A percentile compares a stretch with the other conserved stretches of the same genome.
These are phyloP conservation scores for Archips crataeganus DNA, from an alignment of 2,888 invertebrate species.

Conservation along the genomic window DNA sequence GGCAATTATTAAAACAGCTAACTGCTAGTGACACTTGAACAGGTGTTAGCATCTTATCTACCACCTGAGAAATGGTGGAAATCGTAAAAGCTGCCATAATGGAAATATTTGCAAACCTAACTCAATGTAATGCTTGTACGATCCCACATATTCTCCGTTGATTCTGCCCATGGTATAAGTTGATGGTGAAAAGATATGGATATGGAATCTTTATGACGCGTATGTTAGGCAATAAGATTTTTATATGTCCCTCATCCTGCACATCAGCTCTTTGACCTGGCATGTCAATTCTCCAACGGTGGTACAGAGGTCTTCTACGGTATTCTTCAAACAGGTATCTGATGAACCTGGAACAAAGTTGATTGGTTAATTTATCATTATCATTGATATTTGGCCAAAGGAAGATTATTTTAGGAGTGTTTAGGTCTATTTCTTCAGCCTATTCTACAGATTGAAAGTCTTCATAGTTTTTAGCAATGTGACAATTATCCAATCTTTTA, in stretches of 20 bases:
- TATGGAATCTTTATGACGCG: too few relatives aligned
- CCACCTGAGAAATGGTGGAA: not conserved
- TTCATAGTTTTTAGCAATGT: too few relatives aligned
- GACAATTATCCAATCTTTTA: too few relatives aligned
- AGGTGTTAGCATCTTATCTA: not conserved
- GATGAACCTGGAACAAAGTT: not conserved
- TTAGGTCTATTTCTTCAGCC: too few relatives aligned
- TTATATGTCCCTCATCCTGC: constrained; percentile 1
- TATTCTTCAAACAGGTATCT: not conserved
- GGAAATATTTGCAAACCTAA: too few relatives aligned
- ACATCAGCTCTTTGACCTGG: constrained; percentile 14
- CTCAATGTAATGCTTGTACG: too few relatives aligned
- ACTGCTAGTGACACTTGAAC: not conserved
- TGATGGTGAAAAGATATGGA: too few relatives aligned
- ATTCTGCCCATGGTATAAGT: too few relatives aligned
- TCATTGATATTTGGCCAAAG: not conserved
- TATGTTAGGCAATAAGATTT: not conserved
- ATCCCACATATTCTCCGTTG: too few relatives aligned
- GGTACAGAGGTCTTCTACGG: constrained; percentile 6
- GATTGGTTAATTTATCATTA: not conserved
- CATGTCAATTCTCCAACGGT: constrained; percentile 7
- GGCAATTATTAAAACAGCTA: not conserved
- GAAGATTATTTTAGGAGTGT: too few relatives aligned
- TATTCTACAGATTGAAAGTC: too few relatives aligned
- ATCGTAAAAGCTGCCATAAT: too few relatives aligned